Conservation (phyloP, 2,113 vertebrate genomes). For the Herpetotheres cachinnans region DNA sequence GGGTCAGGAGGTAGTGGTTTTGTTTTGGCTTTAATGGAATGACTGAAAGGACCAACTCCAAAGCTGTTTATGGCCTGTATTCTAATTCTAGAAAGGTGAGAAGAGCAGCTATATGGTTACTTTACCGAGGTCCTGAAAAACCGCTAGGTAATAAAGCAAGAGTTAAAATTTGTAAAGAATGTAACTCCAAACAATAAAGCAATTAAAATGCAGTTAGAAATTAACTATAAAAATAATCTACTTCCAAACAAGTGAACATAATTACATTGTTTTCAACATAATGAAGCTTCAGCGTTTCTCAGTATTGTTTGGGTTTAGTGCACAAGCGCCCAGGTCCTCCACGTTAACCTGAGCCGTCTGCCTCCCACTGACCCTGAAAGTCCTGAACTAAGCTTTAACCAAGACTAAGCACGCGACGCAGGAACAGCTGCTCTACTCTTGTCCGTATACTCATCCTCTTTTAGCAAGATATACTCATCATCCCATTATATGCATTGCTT, state of each 20-base stretch:
- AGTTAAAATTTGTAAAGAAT: neutral
- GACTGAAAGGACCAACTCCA: conserved; percentile 79
- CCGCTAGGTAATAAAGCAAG: neutral
- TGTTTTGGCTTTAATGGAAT: conserved; percentile 78
- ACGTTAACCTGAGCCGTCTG: fast-evolving
- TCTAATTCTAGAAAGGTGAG: conserved; percentile 64
- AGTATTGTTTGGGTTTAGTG: neutral
- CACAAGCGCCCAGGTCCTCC: neutral
- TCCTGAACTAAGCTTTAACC: neutral
- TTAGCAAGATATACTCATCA: neutral
- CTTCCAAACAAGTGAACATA: neutral
- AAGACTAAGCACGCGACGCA: neutral
- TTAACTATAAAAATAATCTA: neutral
- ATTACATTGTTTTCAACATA: neutral
- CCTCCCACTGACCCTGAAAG: neutral
- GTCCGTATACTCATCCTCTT: neutral
- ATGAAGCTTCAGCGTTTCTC: neutral
- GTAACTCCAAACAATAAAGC: neutral
- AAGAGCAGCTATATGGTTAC: neutral
- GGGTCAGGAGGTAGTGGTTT: conserved; percentile 80
- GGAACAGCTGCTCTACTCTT: neutral
- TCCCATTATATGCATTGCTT: fast-evolving
- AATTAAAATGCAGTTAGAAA: neutral
- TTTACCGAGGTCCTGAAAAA: neutral
- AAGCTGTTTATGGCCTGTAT: conserved; percentile 80